Conservation (phyloP, 2,888 invertebrate species). For the Agriopis marginaria region DNA sequence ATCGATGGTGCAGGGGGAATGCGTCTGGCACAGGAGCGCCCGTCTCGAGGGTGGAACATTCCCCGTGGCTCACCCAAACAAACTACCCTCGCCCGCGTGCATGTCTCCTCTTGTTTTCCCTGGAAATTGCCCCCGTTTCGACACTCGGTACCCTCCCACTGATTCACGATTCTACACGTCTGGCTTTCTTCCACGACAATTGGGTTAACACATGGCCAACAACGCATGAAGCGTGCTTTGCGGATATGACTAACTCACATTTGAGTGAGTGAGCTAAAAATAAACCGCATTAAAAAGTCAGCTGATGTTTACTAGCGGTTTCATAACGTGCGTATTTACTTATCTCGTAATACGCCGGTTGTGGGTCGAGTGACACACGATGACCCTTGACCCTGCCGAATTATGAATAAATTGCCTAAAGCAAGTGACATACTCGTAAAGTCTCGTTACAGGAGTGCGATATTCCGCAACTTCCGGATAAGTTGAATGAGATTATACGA, state of each 20-base stretch:
- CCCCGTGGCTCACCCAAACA: slow-evolving; percentile 59
- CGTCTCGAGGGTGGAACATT: slow-evolving; percentile 48
- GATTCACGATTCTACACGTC: slow-evolving; percentile 40
- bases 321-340: slow-evolving; percentile 46
- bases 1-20: slow-evolving; percentile 68
- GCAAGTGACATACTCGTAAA: slow-evolving; percentile 3
- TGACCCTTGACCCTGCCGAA: slow-evolving; percentile 56
- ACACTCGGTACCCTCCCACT: slow-evolving; percentile 21
- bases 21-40: slow-evolving; percentile 63
- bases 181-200: slow-evolving; percentile 41
- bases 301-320: slow-evolving; percentile 42
- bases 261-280: slow-evolving; percentile 33
- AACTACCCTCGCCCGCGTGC: slow-evolving; percentile 52
- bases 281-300: slow-evolving; percentile 36
- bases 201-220: slow-evolving; percentile 43
- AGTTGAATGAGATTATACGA: slow-evolving; percentile 34
- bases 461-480: slow-evolving; percentile 18
- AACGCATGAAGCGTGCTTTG: slow-evolving; percentile 25
- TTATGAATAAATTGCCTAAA: slow-evolving; percentile 49
- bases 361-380: slow-evolving; percentile 46
- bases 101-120: slow-evolving; percentile 50
- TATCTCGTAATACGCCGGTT: slow-evolving; percentile 47
- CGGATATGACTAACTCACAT: slow-evolving; percentile 36
- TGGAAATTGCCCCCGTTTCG: slow-evolving; percentile 45
- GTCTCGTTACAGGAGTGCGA: slow-evolving; percentile 28